Evolutionary conservation across 2,888 invertebrate species (phyloP).

Genomic region (Xestia ashworthii): DNA sequence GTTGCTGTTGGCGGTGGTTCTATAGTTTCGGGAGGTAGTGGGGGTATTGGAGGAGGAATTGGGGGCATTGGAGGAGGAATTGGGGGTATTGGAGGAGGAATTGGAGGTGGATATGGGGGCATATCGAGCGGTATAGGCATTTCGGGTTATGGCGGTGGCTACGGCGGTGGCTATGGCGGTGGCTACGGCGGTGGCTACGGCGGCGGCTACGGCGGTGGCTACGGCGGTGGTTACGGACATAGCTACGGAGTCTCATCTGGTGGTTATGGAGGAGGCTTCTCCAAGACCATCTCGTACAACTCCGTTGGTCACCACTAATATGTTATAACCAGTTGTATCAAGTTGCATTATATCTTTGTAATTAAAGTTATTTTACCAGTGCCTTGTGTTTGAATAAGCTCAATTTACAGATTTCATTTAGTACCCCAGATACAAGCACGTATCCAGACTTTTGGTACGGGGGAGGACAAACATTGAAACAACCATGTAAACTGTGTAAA

Average conservation of each 20-base stretch:
- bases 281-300: slow-evolving; percentile 65
- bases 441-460: too few relatives aligned
- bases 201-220: slow-evolving; percentile 14
- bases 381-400: slow-evolving; percentile 13
- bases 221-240: slow-evolving; percentile 32
- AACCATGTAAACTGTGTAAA: too few relatives aligned
- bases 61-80: slow-evolving; percentile 16
- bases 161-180: neutral
- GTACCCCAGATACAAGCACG: too few relatives aligned
- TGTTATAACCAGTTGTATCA: slow-evolving; percentile 35
- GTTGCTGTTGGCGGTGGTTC: slow-evolving; percentile 49
- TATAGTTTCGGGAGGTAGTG: slow-evolving; percentile 31
- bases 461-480: too few relatives aligned
- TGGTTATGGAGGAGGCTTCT: slow-evolving; percentile 44
- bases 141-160: slow-evolving; percentile 12
- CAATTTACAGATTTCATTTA: neutral
- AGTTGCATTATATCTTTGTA: slow-evolving; percentile 58
- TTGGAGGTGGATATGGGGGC: slow-evolving; percentile 15
- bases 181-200: slow-evolving; percentile 41
- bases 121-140: slow-evolving; percentile 31
- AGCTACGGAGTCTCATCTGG: slow-evolving; percentile 54
- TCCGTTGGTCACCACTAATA: slow-evolving; percentile 61
- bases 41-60: slow-evolving; percentile 26
- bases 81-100: neutral
- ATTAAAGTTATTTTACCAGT: slow-evolving; percentile 60